Percentiles rank a stretch among this genome's conserved stretches.
Conservation (phyloP, 2,113 vertebrate species). For the Dasyurus viverrinus region DNA sequence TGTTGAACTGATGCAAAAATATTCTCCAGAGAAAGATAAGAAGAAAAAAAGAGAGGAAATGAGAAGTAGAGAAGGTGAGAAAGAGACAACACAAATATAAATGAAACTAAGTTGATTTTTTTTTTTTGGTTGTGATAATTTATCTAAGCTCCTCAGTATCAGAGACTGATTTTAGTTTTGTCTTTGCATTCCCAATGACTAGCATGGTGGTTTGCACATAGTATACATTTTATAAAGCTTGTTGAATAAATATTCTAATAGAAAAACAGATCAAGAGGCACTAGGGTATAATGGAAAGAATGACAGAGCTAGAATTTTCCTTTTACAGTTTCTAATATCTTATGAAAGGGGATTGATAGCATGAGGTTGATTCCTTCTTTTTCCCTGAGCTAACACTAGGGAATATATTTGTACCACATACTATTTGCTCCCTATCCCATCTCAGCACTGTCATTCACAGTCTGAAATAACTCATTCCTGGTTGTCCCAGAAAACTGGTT, state of each 20-base stretch:
- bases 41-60: neutral
- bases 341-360: neutral
- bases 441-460: neutral
- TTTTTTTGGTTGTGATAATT: neutral
- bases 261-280: neutral
- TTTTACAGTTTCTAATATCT: neutral
- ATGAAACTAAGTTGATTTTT: no score
- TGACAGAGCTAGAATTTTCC: neutral
- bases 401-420: neutral
- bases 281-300: neutral
- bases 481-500: neutral
- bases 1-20: slow-evolving; percentile 91
- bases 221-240: neutral
- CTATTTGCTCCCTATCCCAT: neutral
- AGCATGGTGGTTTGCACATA: neutral
- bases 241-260: neutral
- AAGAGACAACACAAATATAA: neutral
- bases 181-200: neutral
- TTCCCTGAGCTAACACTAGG: neutral
- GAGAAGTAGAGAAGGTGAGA: neutral
- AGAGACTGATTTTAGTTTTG: neutral
- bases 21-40: slow-evolving; percentile 63
- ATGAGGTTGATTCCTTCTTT: neutral
- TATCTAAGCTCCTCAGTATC: neutral
- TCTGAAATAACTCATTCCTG: neutral